Evolutionary conservation across 2,888 invertebrate genomes (phyloP), one percentile per base, ranked within the genome.

Genomic region (Phasia obesa): DNA sequence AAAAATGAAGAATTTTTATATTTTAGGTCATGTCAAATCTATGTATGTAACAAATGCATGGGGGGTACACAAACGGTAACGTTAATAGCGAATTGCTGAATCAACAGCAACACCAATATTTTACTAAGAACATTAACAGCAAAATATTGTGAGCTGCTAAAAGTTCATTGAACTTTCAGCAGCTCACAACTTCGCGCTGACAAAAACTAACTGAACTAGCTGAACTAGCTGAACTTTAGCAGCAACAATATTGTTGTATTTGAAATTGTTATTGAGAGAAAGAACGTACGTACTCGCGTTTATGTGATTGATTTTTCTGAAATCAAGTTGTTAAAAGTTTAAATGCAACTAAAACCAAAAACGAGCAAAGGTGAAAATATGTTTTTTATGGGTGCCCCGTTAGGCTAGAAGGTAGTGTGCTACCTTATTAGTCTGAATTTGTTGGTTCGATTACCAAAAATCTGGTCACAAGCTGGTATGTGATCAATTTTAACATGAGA

Each of bases 1-100:
- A 78, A 79, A 81, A 79, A 85, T 87, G 86, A 82, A 82, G 81
- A 86, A 86, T 86, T 88, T 88, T 87, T 88, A 88, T 88, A 89
- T 90, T 90, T 90, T 90, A 89, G 90, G 90, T 90, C 90, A 90
- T 90, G 89, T 90, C 89, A 89, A 89, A 88, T 89, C 88, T 87
- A 89, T 89, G 88, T 88, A 87, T 11, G n/a, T n/a, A 9, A 81
- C 81, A 80, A 84, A 84, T 47, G 17, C 35, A 35, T 38, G 64
- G 17, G 31, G 51, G 64, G n/a, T 64, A n/a, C n/a, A n/a, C n/a
- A n/a, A n/a, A n/a, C n/a, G n/a, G 62, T 11, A 62, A 31, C 38
- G 42, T 17, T 59, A 25, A 70, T 31, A 4, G n/a, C 2, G 9
- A 38, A 47, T 44, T 60, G 57, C 60, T 62, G 57, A 59, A 38